Conservation (phyloP, 2,888 invertebrate species). For the Teinopalpus imperialis region DNA sequence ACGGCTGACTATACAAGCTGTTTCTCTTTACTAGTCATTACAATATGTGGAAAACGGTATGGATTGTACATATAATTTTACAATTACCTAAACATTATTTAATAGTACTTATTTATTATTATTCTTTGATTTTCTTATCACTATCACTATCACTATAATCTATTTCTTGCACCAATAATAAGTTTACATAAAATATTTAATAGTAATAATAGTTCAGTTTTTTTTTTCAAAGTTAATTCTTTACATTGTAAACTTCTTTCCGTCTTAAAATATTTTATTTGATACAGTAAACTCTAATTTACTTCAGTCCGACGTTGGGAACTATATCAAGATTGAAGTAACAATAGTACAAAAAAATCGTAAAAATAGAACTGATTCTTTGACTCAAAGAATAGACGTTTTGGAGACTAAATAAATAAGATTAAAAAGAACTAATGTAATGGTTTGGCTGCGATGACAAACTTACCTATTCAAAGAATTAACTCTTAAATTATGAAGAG, state of each 20-base stretch:
- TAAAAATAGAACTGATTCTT: slow-evolving; percentile 9
- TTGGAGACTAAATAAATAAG: neutral
- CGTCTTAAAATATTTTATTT: neutral
- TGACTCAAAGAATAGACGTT: slow-evolving; percentile 3
- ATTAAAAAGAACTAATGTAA: slow-evolving; percentile 10
- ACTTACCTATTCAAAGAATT: slow-evolving; percentile 1
- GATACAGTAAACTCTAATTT: neutral
- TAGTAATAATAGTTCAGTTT: too few species aligned
- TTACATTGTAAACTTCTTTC: neutral
- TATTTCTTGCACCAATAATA: too few species aligned
- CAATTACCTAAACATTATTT: too few species aligned
- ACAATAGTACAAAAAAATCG: slow-evolving; percentile 11
- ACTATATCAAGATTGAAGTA: slow-evolving; percentile 17
- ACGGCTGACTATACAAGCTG: too few species aligned
- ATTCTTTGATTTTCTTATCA: too few species aligned
- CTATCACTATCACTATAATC: too few species aligned
- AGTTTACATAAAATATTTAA: too few species aligned
- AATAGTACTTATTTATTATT: too few species aligned
- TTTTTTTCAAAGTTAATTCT: neutral
- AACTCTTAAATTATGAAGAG: slow-evolving; percentile 2
- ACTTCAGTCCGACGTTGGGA: neutral
- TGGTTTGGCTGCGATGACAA: neutral
- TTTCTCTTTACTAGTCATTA: too few species aligned
- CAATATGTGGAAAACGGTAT: too few species aligned
- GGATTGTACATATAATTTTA: too few species aligned